Conservation (phyloP, 2,888 invertebrate genomes). For the Trichogramma evanescens region DNA sequence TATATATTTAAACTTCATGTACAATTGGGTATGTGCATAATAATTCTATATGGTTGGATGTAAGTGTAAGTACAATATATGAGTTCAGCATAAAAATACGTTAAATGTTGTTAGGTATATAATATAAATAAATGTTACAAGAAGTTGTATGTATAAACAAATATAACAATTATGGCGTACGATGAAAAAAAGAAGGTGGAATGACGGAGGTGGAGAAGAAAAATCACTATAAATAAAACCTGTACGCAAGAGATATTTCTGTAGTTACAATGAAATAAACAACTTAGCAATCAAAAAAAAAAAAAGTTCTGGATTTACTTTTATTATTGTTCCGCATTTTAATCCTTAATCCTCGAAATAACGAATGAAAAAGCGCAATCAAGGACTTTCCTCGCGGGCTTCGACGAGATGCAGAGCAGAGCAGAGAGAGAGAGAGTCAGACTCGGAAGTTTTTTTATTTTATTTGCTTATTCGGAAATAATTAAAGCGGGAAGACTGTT, state of each 20-base stretch:
- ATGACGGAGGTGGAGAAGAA: constrained; percentile 18
- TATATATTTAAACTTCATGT: constrained; percentile 20
- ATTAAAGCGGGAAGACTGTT: too few species aligned
- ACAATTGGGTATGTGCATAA: constrained; percentile 20
- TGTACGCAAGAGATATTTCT: constrained; percentile 26
- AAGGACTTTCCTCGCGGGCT: too few species aligned
- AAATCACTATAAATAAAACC: constrained; percentile 7
- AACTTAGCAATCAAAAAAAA: constrained; percentile 17
- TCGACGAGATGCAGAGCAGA: too few species aligned
- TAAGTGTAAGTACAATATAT: constrained; percentile 19
- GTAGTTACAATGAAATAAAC: constrained; percentile 27
- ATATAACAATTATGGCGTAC: constrained; percentile 23
- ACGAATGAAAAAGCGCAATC: too few species aligned
- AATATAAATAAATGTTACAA: constrained; percentile 37
- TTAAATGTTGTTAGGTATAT: constrained; percentile 40
- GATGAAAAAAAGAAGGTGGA: constrained; percentile 32
- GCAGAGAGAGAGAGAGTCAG: too few species aligned
- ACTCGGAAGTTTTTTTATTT: too few species aligned
- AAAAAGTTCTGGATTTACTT: too few species aligned
- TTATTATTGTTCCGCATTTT: too few species aligned
- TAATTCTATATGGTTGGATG: constrained; percentile 21
- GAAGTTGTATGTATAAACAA: constrained; percentile 35
- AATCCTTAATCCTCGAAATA: too few species aligned
- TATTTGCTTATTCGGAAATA: too few species aligned
- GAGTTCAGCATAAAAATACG: constrained; percentile 29